These are phyloP conservation scores for Aethes cnicana DNA, from an alignment of 2,888 invertebrate species.

Conservation along the genomic window DNA sequence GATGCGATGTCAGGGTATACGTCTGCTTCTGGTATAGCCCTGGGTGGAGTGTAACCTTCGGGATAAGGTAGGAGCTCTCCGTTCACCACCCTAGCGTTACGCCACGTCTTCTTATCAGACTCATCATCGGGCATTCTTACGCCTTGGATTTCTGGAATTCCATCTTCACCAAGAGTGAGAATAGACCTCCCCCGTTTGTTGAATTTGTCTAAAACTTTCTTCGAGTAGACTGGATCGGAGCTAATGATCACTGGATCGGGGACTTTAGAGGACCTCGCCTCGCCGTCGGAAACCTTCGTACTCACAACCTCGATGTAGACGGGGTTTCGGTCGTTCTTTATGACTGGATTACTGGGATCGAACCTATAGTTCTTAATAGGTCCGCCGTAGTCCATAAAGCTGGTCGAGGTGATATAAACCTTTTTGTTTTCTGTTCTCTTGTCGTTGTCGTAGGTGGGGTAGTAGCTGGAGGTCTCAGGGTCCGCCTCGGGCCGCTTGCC, in stretches of 20 bases:
- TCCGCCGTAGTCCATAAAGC: constrained; percentile 68
- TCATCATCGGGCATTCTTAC: constrained; percentile 92
- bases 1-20: constrained; percentile 71
- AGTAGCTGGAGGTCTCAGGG: constrained; percentile 69
- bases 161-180: constrained; percentile 85
- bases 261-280: constrained; percentile 76
- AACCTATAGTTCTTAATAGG: constrained; percentile 73
- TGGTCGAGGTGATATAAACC: constrained; percentile 75
- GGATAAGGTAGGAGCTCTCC: constrained; percentile 90
- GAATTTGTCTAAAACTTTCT: constrained; percentile 74
- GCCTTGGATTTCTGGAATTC: constrained; percentile 91
- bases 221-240: constrained; percentile 84
- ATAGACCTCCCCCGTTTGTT: constrained; percentile 85
- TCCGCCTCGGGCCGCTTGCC: constrained; percentile 66
- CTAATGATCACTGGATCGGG: constrained; percentile 87
- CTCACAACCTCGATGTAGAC: constrained; percentile 78
- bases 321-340: constrained; percentile 81
- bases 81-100: constrained; percentile 94
- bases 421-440: constrained; percentile 70
- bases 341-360: constrained; percentile 75
- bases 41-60: constrained; percentile 85
- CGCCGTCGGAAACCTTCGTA: constrained; percentile 73
- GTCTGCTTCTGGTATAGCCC: constrained; percentile 82
- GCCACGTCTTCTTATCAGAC: constrained; percentile 91
- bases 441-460: constrained; percentile 74